These are phyloP conservation scores for Zophobas atratus DNA, from an alignment of 1,140 invertebrate species.

Conservation along the genomic window DNA sequence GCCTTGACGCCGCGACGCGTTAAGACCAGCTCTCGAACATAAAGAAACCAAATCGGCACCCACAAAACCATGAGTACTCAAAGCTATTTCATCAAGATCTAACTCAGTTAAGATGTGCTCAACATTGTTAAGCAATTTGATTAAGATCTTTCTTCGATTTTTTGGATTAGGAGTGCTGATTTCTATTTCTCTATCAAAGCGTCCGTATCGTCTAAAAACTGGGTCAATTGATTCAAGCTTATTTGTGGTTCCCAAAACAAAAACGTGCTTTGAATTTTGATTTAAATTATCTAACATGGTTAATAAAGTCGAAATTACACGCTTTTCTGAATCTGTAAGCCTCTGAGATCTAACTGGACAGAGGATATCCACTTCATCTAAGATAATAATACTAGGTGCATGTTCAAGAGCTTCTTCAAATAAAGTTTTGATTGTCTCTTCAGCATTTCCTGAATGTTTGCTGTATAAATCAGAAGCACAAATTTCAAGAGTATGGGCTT, in stretches of 20 bases:
- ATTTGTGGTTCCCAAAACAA: conserved; percentile 82
- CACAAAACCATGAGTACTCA: conserved; percentile 89
- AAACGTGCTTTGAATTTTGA: conserved; percentile 70
- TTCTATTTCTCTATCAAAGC: conserved; percentile 90
- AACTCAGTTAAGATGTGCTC: conserved; percentile 72
- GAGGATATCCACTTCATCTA: conserved; percentile 86
- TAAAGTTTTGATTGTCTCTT: conserved; percentile 76
- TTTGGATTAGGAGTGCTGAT: conserved; percentile 82
- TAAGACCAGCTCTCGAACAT: conserved; percentile 79
- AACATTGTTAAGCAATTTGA: conserved; percentile 73
- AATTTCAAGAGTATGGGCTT: conserved; percentile 71
- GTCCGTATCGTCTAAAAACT: conserved; percentile 81
- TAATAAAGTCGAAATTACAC: conserved; percentile 79
- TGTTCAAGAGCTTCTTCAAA: conserved; percentile 80
- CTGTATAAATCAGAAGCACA: conserved; percentile 79
- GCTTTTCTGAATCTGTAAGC: conserved; percentile 81
- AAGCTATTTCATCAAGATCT: conserved; percentile 77
- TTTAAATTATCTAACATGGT: conserved; percentile 80
- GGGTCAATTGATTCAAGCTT: conserved; percentile 81
- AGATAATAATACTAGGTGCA: conserved; percentile 79
- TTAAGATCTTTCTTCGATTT: conserved; percentile 79
- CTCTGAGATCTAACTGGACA: conserved; percentile 76
- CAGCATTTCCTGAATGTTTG: conserved; percentile 82
- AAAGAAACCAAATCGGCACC: conserved; percentile 87
- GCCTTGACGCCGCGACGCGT: conserved; percentile 69